A percentile compares a stretch with the other conserved stretches of the same genome.
phyloP scores from a whole-genome alignment of 2,113 vertebrate species.

The Hippocampus comes region DNA sequence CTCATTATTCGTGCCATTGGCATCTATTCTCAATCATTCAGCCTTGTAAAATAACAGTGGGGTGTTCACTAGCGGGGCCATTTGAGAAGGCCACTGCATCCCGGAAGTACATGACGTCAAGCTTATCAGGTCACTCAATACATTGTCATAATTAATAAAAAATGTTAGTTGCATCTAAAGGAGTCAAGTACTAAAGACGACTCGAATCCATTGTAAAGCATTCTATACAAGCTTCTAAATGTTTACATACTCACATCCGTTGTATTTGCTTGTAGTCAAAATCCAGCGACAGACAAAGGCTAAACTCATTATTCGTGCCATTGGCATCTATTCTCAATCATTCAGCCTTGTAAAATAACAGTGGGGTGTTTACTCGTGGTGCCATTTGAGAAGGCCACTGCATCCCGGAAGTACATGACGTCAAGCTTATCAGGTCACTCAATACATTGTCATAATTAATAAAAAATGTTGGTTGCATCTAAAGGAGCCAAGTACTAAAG shows the following conservation, averaged over 20 bases:
- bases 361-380: too few relatives aligned
- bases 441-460: too few relatives aligned
- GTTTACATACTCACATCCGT: conserved; percentile 3
- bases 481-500: neutral
- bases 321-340: neutral
- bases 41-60: too few relatives aligned
- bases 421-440: neutral
- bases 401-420: neutral
- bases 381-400: too few relatives aligned
- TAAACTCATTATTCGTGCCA: too few relatives aligned
- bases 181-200: neutral
- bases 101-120: neutral
- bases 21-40: neutral
- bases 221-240: neutral
- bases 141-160: too few relatives aligned
- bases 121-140: neutral
- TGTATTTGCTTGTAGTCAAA: neutral
- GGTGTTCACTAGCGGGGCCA: too few relatives aligned
- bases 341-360: too few relatives aligned
- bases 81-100: too few relatives aligned
- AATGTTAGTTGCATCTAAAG: neutral
- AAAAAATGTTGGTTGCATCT: neutral
- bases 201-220: neutral
- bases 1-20: too few relatives aligned
- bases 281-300: too few relatives aligned